Evolutionary conservation across 2,888 invertebrate genomes (phyloP).

Genomic region (Notodonta dromedarius): DNA sequence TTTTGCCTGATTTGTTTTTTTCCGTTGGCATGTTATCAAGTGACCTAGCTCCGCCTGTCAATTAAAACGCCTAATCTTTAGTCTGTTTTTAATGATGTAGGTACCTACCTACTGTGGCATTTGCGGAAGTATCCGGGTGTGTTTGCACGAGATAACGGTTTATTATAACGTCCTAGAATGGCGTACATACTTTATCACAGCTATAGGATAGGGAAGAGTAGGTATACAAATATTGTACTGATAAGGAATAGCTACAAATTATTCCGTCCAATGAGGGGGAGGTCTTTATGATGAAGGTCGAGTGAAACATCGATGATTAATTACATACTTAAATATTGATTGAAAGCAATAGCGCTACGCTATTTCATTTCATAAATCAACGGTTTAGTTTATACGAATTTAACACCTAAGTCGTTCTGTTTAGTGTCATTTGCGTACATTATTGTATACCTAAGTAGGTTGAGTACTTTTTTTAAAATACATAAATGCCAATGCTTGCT

Average conservation of each 20-base stretch:
- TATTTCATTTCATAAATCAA: too few species aligned
- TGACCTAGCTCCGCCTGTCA: not conserved
- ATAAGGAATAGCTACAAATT: conserved; percentile 25
- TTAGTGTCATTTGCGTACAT: too few species aligned
- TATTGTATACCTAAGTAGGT: too few species aligned
- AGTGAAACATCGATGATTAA: not conserved
- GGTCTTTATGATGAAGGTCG: conserved; percentile 5
- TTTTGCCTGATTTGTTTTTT: not conserved
- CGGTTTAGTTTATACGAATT: too few species aligned
- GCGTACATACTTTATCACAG: conserved; percentile 13
- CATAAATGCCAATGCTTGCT: too few species aligned
- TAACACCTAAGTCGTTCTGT: too few species aligned
- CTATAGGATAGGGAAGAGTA: conserved; percentile 15
- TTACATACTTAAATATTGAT: too few species aligned
- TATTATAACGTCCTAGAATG: conserved; percentile 12
- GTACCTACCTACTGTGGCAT: not conserved
- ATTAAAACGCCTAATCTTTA: not conserved
- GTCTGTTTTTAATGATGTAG: not conserved
- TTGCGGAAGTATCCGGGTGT: conserved; percentile 1
- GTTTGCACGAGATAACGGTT: conserved; percentile 13
- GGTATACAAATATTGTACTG: conserved; percentile 18
- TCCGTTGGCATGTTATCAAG: not conserved
- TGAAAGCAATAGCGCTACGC: not conserved
- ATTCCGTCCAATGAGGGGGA: conserved; percentile 19
- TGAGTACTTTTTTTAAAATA: too few species aligned